Base-by-base conservation (phyloP, 2,797 vertebrate genomes). In the Myripristis murdjan region DNA sequence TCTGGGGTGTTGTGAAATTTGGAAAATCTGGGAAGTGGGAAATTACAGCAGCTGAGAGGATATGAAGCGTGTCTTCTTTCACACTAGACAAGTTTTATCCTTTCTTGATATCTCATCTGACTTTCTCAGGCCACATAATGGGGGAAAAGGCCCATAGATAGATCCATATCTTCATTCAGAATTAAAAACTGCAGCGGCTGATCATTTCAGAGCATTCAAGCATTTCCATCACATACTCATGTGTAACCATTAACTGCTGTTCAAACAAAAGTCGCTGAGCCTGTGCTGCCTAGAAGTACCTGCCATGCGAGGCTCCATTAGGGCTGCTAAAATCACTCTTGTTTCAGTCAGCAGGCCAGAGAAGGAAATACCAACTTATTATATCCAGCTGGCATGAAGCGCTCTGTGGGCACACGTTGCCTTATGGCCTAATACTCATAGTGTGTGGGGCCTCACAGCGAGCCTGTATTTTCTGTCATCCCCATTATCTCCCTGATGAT, bases 401-500 rank as follows among this genome's bases (percentile, higher is more conserved):
- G 37, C 23, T 18, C 23, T 58, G 20, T 57, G 47, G 63, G 39
- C 43, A 65, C 7, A 9, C 18, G 57, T n/a, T 2, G 33, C 16
- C 47, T 83, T 88, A 90, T 92, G 89, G 90, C 92, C n/a, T n/a
- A n/a, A n/a, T n/a, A n/a, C n/a, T n/a, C n/a, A n/a, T n/a, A n/a
- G n/a, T n/a, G n/a, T n/a, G n/a, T n/a, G 91, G 70, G 75, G 84
- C 88, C 93, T 94, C 90, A 89, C 93, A 93, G 90, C 93, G 87
- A 89, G 88, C 92, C 91, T 87, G 90, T 90, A 90, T 91, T 93
- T 87, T 82, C 92, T 92, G 92, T 94, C 94, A 89, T 92, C 93
- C 68, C 72, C 93, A 67, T 85, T 85, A 96, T 96, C 93, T 94
- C 86, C 84, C 90, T 92, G 91, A 95, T 96, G 95, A 97, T 96